Evolutionary conservation across 2,888 invertebrate genomes (phyloP).

Genomic region (Sesia apiformis): DNA sequence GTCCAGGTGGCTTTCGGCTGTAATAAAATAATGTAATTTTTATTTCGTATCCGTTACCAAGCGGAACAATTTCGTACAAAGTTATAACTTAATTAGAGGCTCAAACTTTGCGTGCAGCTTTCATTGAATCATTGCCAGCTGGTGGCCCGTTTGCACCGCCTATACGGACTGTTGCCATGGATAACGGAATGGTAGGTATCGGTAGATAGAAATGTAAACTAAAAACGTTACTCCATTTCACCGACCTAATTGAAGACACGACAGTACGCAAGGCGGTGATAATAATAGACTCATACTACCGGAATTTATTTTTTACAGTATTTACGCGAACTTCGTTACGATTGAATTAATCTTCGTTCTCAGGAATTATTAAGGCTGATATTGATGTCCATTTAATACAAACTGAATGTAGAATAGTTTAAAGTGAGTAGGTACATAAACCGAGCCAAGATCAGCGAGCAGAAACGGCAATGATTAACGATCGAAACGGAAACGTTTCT

Average conservation of each 20-base stretch:
- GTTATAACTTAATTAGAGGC: conserved; percentile 34
- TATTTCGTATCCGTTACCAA: conserved; percentile 8
- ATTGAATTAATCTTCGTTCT: no score
- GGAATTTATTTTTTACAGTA: no score
- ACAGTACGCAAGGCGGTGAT: no score
- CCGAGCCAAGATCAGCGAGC: conserved; percentile 33
- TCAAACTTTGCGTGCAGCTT: conserved; percentile 25
- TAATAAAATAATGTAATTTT: conserved; percentile 3
- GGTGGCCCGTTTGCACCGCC: background rate
- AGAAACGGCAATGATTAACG: conserved; percentile 66
- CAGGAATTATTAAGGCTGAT: no score
- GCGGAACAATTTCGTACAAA: conserved; percentile 20
- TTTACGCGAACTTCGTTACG: no score
- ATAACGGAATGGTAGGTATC: background rate
- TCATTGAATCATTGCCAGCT: conserved; percentile 5
- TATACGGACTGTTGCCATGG: background rate
- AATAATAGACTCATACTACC: no score
- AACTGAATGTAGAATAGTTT: no score
- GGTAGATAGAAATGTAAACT: background rate
- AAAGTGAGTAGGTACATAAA: background rate
- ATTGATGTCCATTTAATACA: no score
- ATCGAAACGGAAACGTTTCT: conserved; percentile 65
- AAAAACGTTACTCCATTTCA: background rate
- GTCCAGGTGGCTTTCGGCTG: background rate
- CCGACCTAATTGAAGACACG: background rate